phyloP scores from a whole-genome alignment of 2,888 invertebrate genomes.

The Nymphalis c-album region DNA sequence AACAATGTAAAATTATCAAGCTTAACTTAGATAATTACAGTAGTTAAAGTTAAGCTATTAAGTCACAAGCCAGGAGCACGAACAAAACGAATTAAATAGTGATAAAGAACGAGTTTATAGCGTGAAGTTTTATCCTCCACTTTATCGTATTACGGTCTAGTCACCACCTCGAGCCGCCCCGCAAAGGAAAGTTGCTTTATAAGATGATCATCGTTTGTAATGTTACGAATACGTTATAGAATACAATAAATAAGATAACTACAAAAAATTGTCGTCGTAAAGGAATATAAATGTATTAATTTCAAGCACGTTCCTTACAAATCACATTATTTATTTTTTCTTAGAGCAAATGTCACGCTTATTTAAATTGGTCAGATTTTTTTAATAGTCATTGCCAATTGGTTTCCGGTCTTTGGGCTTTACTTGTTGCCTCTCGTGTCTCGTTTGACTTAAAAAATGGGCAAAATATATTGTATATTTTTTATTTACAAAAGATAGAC shows the following conservation, averaged over 20 bases:
- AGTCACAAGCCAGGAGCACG: slow-evolving; percentile 6
- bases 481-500: too few relatives aligned
- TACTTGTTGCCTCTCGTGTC: too few relatives aligned
- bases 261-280: too few relatives aligned
- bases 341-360: too few relatives aligned
- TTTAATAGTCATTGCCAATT: too few relatives aligned
- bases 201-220: slow-evolving; percentile 14
- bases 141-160: slow-evolving; percentile 10
- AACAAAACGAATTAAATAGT: slow-evolving; percentile 18
- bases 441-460: too few relatives aligned
- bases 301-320: too few relatives aligned
- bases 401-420: too few relatives aligned
- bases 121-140: slow-evolving; percentile 21
- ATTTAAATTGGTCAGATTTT: too few relatives aligned
- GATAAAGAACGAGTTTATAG: slow-evolving; percentile 28
- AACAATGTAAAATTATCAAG: neutral
- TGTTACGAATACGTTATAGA: slow-evolving; percentile 11
- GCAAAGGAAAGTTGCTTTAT: slow-evolving; percentile 23
- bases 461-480: too few relatives aligned
- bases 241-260: slow-evolving; percentile 2
- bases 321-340: too few relatives aligned
- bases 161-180: slow-evolving; percentile 3
- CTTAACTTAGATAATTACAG: neutral
- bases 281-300: too few relatives aligned
- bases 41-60: neutral